Base-by-base conservation (phyloP, 1,140 invertebrate genomes). In the Aphelinus atriplicis region DNA sequence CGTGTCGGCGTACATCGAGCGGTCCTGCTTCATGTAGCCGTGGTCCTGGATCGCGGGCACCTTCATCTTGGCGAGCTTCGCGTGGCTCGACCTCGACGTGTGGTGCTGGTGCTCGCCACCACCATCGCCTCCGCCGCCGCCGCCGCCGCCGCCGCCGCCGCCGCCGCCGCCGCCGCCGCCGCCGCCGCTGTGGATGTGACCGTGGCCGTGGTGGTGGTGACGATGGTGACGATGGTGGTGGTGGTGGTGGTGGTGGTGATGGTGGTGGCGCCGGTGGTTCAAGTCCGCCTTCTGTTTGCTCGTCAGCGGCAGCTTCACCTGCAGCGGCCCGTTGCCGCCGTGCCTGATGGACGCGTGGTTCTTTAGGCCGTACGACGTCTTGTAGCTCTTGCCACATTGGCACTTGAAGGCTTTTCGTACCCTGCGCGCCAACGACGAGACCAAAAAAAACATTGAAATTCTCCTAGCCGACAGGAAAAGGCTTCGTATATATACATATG, bases 341-440 rank as follows among this genome's bases (percentile, higher is more conserved):
- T 93, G 92, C 78, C 91, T 89, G 2, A 89, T 79, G 62, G 90
- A 84, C 3, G 90, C 89, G 81, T 95, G 94, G 79, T 90, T 92
- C 80, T 93, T 93, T 78, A 95, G 87, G 50, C 93, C 93, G 84
- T 94, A 91, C 9, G 90, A 87, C 62, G 94, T 94, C 83, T 93
- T 94, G 87, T 95, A 95, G 83, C 92, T 94, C 88, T 95, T 95
- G 69, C 94, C 93, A 87, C 94, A 95, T 81, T 92, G 91, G 86
- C 94, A 95, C 83, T 93, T 93, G 85, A 91, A 94, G 4, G 90
- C 90, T 88, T 95, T 95, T 82, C 91, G 91, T 79, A 94, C 88
- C 87, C 94, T 94, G 84, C 48, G 26, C 62, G 89, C 48, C 68
- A 60, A 79, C 65, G 50, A 65, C 65, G 26, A 26, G 26, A 26